Base-by-base conservation (phyloP, 2,797 vertebrate genomes). In the Cirrhinus molitorella region DNA sequence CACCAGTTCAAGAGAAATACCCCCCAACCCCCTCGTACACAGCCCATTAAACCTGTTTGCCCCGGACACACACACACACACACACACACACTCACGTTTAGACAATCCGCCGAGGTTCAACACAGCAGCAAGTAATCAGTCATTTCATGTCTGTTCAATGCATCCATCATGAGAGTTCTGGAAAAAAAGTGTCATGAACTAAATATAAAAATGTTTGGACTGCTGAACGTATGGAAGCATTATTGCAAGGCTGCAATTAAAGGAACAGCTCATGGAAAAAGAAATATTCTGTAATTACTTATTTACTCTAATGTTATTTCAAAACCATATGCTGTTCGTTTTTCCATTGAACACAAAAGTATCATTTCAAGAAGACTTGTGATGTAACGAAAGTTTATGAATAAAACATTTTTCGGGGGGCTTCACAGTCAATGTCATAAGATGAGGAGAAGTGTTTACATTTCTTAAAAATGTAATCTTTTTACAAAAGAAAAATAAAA, bases 1-100 rank as follows among this genome's bases (percentile, higher is more conserved):
- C 80, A 65, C 86, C 83, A 81, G 83, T 87, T 89, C 83, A 89
- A 88, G 88, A 88, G 84, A 85, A 88, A 74, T 73, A 55, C 81
- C 79, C 70, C 74, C 74, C 63, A 11, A 79, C 25, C 74, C 81
- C 81, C 82, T 61, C 81, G 70, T 83, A 70, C 84, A 89, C 84
- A 89, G 87, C 79, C 78, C 87, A 88, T 86, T 88, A 88, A 88
- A 86, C 73, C 80, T 83, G 83, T 82, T 85, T 88, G 80, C 84
- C 78, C 49, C 81, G 65, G 28, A 13, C 25, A 61, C 59, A 17
- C 63, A 66, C 63, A 65, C 61, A 37, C 63, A 66, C 31, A 34
- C 70, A 74, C 72, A 63, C 55, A 81, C 34, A 34, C 37, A 19
- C 47, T 17, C 51, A 28, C 51, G 25, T 21, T 11, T 34, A 31